A percentile compares a stretch with the other conserved stretches of the same genome.
phyloP scores from a whole-genome alignment of 2,888 invertebrate species.

The Phalera bucephala region DNA sequence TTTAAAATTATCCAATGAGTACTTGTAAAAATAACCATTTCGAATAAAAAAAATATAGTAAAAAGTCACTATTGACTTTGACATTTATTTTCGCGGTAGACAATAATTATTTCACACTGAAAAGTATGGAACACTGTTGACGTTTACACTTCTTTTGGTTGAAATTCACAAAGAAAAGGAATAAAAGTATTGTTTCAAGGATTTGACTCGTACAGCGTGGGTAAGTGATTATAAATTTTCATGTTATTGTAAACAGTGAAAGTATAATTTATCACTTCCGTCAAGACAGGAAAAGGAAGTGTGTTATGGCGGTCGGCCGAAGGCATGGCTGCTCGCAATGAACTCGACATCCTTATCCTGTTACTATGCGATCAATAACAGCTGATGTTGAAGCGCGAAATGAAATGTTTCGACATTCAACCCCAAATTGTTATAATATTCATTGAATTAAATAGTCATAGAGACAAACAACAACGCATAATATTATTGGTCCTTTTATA shows the following conservation, averaged over 20 bases:
- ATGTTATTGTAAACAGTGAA: slow-evolving; percentile 12
- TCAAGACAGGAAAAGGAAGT: slow-evolving; percentile 85
- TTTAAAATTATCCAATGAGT: too few species aligned
- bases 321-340: slow-evolving; percentile 37
- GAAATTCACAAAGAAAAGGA: neutral
- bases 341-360: slow-evolving; percentile 65
- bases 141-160: neutral
- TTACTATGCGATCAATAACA: slow-evolving; percentile 40
- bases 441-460: too few species aligned
- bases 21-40: too few species aligned
- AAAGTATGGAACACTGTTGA: slow-evolving; percentile 16
- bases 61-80: slow-evolving; percentile 17
- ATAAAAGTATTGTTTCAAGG: neutral
- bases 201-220: neutral
- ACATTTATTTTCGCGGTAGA: slow-evolving; percentile 29
- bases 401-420: slow-evolving; percentile 9
- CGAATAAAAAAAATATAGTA: too few species aligned
- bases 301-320: slow-evolving; percentile 70
- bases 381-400: slow-evolving; percentile 34
- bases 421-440: too few species aligned
- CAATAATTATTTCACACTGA: slow-evolving; percentile 15
- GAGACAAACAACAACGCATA: too few species aligned
- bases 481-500: too few species aligned
- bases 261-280: slow-evolving; percentile 49
- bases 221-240: slow-evolving; percentile 28